Evolutionary conservation across 2,113 vertebrate genomes (phyloP), one percentile per base, ranked within the genome.

Genomic region (Calonectris borealis): DNA sequence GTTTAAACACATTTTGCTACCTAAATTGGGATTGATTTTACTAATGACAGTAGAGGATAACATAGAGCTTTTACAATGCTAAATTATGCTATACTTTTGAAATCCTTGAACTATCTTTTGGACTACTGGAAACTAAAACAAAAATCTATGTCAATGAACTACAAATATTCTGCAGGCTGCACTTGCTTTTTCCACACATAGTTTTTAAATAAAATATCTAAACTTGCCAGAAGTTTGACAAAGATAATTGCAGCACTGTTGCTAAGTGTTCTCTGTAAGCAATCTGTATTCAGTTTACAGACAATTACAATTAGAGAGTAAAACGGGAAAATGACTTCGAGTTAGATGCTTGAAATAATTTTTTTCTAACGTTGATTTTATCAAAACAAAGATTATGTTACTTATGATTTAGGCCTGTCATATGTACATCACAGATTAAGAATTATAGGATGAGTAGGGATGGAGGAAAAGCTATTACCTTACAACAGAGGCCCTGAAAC

Each of bases 151-250:
- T 66, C 31, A 62, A 3, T 52, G 8, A 48, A 2, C 32, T 42
- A 65, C 73, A 79, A 57, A 65, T 44, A 40, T 75, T 90, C 55
- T 32, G 26, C n/a, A 55, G 89, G 38, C 78, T 89, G 78, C 34
- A 40, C 22, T 84, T 71, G 27, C 16, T 69, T 93, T 82, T 75
- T 38, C 48, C 32, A 60, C 13, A 14, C 14, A 12, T 10, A 83
- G 32, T 83, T 96, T 95, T 89, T 91, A 88, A 93, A 68, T 31
- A 86, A 93, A 94, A 71, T 88, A 86, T 25, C 76, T 69, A 73
- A 88, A 91, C 22, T 86, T 79, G 51, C 40, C 92, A 94, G 64
- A 90, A 90, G 36, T 93, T 97, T 96, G 92, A 85, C 83, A 89
- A 78, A 94, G 31, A 82, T 90, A 85, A 86, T 96, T 89, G 65